Base-by-base conservation (phyloP, 2,797 vertebrate genomes). In the Halcyon badia region DNA sequence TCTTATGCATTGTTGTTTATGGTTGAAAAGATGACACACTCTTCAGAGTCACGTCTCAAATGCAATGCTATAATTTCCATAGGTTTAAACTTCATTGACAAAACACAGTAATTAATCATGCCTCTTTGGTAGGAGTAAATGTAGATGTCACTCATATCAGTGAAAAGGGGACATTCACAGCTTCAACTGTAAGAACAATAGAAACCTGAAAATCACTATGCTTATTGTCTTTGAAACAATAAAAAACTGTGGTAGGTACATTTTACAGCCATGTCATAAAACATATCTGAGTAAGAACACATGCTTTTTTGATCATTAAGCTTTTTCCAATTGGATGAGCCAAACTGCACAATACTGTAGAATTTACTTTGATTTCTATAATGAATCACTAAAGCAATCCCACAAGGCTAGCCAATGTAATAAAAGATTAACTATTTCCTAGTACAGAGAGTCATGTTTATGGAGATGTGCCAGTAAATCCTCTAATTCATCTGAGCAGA, bases 241-340 rank as follows among this genome's bases (percentile, higher is more conserved):
- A 90, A 83, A 70, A 95, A 96, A 60, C 98, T 98, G 98, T 83
- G 98, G 98, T 98, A 97, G 98, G 98, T 98, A 98, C 90, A 95
- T 96, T 98, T 98, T 98, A 98, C 80, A 95, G 94, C 93, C 88
- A 49, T 90, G 94, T 96, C 96, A 98, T 98, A 98, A 98, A 98
- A 98, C 69, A 95, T 94, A 97, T 98, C 95, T 98, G 97, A 98
- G 95, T 97, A 96, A 97, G 97, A 98, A 97, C 98, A 98, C 90
- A 98, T 98, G 98, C 91, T 95, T 98, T 97, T 98, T 94, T 97
- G 94, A 97, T 98, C 96, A 97, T 98, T 98, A 98, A 86, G 72
- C 42, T 94, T 97, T 98, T 97, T 97, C 97, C 97, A 96, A 95
- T 66, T 91, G 92, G 97, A 97, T 96, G 91, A 90, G 96, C 97